A percentile compares a stretch with the other conserved stretches of the same genome.
Evolutionary conservation across 2,113 vertebrate genomes (phyloP).

Genomic region (Thalassarche chlororhynchos): DNA sequence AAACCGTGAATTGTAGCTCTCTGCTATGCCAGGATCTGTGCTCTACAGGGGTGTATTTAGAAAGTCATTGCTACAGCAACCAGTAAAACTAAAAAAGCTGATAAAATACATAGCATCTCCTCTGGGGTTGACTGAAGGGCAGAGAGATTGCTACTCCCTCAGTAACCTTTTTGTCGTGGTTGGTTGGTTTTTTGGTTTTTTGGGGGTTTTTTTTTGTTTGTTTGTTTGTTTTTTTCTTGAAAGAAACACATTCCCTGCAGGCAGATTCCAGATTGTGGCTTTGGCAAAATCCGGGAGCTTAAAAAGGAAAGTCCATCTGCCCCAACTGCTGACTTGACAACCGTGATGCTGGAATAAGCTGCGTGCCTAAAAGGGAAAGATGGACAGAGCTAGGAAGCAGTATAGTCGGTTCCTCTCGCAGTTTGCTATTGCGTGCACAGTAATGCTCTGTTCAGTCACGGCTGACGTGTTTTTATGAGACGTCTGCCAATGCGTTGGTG

Average conservation of each 20-base stretch:
- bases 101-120: background rate
- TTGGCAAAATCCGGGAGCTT: background rate
- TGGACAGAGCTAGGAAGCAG: background rate
- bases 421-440: fast-evolving
- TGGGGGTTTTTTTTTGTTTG: no score
- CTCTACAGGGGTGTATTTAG: background rate
- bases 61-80: background rate
- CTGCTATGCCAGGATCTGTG: background rate
- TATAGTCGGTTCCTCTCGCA: fast-evolving
- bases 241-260: background rate
- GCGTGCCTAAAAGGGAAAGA: background rate
- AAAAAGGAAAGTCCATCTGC: background rate
- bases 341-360: background rate
- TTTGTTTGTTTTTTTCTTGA: background rate
- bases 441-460: fast-evolving
- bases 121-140: background rate
- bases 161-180: background rate
- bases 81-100: background rate
- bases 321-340: background rate
- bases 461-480: background rate
- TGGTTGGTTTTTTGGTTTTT: no score
- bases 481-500: background rate
- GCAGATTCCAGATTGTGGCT: background rate
- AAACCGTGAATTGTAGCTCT: background rate
- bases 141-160: background rate